These are phyloP conservation scores for Petrocephalus schoutedeni DNA, from an alignment of 2,797 vertebrate species.

Conservation along the genomic window DNA sequence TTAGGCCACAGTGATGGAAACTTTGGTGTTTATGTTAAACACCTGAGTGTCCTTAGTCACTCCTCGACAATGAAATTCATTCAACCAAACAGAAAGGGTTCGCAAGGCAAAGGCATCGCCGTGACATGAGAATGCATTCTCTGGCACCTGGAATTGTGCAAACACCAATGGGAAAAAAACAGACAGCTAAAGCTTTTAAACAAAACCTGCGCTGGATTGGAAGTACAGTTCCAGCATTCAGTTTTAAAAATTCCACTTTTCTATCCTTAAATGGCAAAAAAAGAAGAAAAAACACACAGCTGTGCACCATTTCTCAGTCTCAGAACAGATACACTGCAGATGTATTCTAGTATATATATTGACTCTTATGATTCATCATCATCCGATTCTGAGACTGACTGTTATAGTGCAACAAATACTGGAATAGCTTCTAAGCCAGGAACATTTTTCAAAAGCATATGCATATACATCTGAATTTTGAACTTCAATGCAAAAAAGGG, in stretches of 20 bases:
- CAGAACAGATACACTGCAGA: not conserved
- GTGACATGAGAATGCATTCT: not conserved
- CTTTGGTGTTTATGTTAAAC: not conserved
- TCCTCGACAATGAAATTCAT: not conserved
- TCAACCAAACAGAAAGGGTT: not conserved
- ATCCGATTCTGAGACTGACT: constrained; percentile 53
- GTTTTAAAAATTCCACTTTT: not conserved
- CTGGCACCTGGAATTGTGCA: not conserved
- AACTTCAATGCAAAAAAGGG: constrained; percentile 51
- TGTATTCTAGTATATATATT: constrained; percentile 19
- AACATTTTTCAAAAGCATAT: constrained; percentile 61
- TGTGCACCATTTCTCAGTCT: not conserved
- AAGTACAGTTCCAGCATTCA: not conserved
- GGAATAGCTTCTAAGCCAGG: constrained; percentile 61
- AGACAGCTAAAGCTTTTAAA: not conserved
- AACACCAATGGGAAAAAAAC: not conserved
- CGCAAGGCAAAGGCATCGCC: not conserved
- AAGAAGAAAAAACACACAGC: not conserved
- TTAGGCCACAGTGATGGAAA: not conserved
- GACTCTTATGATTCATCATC: constrained; percentile 55
- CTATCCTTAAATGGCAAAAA: not conserved
- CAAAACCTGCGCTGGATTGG: not conserved
- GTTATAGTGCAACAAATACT: constrained; percentile 47
- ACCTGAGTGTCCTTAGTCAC: not conserved
- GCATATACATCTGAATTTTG: constrained; percentile 62